A percentile compares a stretch with the other conserved stretches of the same genome.
Conservation (phyloP, 2,113 vertebrate species). For the Colaptes auratus region DNA sequence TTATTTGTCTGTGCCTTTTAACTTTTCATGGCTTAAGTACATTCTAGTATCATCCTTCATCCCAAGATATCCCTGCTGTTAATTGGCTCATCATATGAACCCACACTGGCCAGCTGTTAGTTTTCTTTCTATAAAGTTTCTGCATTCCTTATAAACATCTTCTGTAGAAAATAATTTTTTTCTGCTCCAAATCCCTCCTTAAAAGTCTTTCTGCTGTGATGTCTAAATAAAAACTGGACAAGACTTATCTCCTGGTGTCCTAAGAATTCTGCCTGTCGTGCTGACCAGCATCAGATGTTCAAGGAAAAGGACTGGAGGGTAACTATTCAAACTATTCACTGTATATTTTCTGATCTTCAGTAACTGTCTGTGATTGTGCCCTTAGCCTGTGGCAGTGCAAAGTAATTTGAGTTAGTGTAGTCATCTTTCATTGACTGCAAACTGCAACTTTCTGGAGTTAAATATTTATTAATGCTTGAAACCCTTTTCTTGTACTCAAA, state of each 20-base stretch:
- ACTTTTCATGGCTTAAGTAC: constrained; percentile 12
- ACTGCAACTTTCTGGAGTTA: not conserved
- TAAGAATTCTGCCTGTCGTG: constrained; percentile 2
- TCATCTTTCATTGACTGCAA: not conserved
- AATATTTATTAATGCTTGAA: not conserved
- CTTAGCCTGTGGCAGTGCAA: not conserved
- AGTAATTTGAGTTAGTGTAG: not conserved
- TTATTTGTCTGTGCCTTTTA: constrained; percentile 32
- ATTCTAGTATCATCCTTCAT: constrained; percentile 8
- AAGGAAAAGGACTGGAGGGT: not conserved
- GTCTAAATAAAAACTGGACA: not conserved
- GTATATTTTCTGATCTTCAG: not conserved
- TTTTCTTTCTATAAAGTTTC: constrained; percentile 4
- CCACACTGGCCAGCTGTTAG: constrained; percentile 9
- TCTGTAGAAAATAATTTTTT: constrained; percentile 9
- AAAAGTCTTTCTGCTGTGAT: not conserved
- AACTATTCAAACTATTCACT: not conserved
- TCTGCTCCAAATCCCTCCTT: not conserved
- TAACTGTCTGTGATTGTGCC: not conserved
- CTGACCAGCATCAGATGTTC: not conserved
- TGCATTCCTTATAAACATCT: constrained; percentile 19
- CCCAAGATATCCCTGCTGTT: constrained; percentile 31
- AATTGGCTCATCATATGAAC: constrained; percentile 21
- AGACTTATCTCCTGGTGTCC: not conserved
- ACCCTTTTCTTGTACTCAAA: not conserved